Evolutionary conservation across 2,888 invertebrate genomes (phyloP), one percentile per base, ranked within the genome.

Genomic region (Cheilosia vulpina): DNA sequence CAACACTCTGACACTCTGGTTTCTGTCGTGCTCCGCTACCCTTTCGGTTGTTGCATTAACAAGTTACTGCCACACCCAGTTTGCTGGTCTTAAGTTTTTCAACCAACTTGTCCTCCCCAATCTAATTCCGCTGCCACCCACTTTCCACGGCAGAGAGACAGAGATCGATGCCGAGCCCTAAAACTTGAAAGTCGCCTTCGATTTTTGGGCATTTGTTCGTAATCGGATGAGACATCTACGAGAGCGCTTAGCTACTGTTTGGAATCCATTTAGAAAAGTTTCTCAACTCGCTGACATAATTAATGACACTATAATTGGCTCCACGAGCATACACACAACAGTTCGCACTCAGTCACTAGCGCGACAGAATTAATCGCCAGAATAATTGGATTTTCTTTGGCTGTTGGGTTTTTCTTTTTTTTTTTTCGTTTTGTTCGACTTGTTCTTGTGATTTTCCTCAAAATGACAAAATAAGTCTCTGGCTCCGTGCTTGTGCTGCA

Each of bases 271-370:
- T 71, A 45, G 24, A 68, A 80, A 76, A 85, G 85, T 80, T 85
- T 80, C 72, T 24, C 63, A 68, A 76, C 71, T 80, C 38, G 66
- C 57, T 76, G 85, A 85, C 85, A 80, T 72, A 85, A 85, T 80
- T 85, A 85, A 85, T 76, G 80, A 53, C 68, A 57, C 76, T 85
- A 80, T 85, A 85, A 85, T 85, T 85, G 85, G 69, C 85, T 85
- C 24, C 69, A 58, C 53, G 57, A 50, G 31, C 52, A 41, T 57
- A 45, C 50, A 57, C 13, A 45, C 27, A 58, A 21, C 57, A n/a
- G 17, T 17, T 43, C 52, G 68, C 50, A 19, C 73, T 41, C 45
- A 57, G 57, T 34, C 13, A 21, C 52, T 47, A 57, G 69, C 55
- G 72, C 69, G 75, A 75, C 79, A 53, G 50, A 80, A 80, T 79